Conservation (phyloP, 2,797 vertebrate species). For the Hylomyscus alleni region DNA sequence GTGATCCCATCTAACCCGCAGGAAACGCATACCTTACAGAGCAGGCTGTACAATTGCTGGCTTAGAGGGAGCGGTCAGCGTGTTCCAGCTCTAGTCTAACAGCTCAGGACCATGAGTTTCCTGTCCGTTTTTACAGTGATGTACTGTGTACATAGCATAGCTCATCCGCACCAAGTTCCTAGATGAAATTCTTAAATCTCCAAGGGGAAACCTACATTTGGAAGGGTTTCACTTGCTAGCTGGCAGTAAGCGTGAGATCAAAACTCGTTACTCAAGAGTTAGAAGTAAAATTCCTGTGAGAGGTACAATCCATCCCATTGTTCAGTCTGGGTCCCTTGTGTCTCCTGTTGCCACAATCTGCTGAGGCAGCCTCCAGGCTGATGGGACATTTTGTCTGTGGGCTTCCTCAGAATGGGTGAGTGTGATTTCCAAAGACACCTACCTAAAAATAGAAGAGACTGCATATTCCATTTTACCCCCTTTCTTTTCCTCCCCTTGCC, state of each 20-base stretch:
- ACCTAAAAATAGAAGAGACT: neutral
- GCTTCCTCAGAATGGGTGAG: neutral
- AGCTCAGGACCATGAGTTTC: neutral
- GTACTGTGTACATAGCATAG: neutral
- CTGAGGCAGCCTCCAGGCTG: neutral
- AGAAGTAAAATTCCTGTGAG: conserved; percentile 25
- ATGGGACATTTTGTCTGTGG: neutral
- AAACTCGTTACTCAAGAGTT: conserved; percentile 54
- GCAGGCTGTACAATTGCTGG: neutral
- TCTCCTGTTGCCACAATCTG: neutral
- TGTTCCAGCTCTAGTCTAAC: neutral
- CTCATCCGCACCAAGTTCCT: neutral
- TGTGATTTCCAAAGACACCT: neutral
- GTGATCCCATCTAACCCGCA: neutral
- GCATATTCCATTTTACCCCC: neutral
- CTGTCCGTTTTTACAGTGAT: neutral
- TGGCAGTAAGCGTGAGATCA: neutral
- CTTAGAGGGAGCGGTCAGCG: neutral
- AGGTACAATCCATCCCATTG: conserved; percentile 57
- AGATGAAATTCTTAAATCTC: conserved; percentile 28
- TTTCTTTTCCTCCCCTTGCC: neutral
- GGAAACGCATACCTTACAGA: neutral
- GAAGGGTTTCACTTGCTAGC: conserved; percentile 69
- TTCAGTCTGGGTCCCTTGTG: neutral
- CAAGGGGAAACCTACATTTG: conserved; percentile 57